Evolutionary conservation across 2,888 invertebrate species (phyloP).

Genomic region (Fragum fragum): DNA sequence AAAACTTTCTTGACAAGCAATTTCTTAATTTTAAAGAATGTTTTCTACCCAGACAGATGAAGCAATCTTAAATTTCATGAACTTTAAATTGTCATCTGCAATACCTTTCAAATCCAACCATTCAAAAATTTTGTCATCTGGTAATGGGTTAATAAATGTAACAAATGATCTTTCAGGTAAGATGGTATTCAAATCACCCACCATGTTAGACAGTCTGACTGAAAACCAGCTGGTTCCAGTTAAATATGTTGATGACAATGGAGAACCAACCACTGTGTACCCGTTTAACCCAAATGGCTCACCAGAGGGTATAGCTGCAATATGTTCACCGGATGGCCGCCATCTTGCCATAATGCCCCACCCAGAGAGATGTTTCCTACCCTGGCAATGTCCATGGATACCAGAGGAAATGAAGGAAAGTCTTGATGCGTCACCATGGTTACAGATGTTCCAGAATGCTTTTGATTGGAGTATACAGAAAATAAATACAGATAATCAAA

Average conservation of each 20-base stretch:
- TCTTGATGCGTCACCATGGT: conserved; percentile 93
- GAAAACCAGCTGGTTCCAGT: conserved; percentile 91
- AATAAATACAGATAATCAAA: conserved; percentile 29
- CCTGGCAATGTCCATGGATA: conserved; percentile 93
- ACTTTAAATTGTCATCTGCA: too few species aligned
- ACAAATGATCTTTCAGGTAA: conserved; percentile 79
- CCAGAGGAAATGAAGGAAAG: conserved; percentile 73
- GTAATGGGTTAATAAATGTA: too few species aligned
- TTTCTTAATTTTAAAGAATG: too few species aligned
- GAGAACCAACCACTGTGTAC: conserved; percentile 90
- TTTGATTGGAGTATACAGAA: conserved; percentile 85
- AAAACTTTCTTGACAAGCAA: too few species aligned
- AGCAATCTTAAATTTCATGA: too few species aligned
- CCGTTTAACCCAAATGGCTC: conserved; percentile 94
- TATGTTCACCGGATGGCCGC: conserved; percentile 96
- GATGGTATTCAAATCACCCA: conserved; percentile 88
- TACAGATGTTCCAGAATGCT: conserved; percentile 96
- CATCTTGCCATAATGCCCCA: conserved; percentile 99
- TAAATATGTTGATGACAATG: conserved; percentile 94
- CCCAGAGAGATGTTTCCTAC: conserved; percentile 96
- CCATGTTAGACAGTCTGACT: conserved; percentile 81
- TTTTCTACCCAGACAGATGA: too few species aligned
- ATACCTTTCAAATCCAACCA: too few species aligned
- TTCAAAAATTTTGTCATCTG: too few species aligned
- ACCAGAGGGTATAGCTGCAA: conserved; percentile 93